Percentiles rank a stretch among this genome's conserved stretches.
Evolutionary conservation across 2,797 vertebrate species (phyloP).

Genomic region (Chlorospingus flavigularis): DNA sequence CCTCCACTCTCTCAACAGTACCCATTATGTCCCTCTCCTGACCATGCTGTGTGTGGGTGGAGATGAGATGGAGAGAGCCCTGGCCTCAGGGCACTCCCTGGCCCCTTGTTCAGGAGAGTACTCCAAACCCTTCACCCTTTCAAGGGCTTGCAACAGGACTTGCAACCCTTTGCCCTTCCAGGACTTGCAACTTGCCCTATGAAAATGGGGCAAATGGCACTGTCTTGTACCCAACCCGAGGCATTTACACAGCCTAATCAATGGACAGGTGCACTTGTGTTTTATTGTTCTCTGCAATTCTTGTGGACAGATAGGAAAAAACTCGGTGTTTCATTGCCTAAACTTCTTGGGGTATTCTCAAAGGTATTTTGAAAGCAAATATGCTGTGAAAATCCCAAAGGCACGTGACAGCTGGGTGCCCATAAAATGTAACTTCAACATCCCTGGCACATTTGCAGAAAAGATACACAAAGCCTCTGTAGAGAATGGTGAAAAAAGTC

Average conservation of each 20-base stretch:
- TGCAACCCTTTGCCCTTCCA: not conserved
- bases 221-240: not conserved
- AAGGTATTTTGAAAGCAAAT: slow-evolving; percentile 3
- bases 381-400: not conserved
- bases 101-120: not conserved
- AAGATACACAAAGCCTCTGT: not conserved
- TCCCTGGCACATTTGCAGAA: not conserved
- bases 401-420: not conserved
- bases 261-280: not conserved
- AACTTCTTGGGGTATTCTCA: not conserved
- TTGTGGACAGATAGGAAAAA: not conserved
- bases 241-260: rapidly evolving
- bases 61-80: not conserved
- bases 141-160: not conserved
- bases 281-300: not conserved
- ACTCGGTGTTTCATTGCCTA: not conserved
- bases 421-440: not conserved
- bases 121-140: not conserved
- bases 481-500: not conserved
- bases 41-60: not conserved
- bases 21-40: not conserved
- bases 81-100: not conserved
- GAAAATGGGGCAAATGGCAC: not conserved
- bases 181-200: not conserved
- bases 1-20: not conserved